Conservation (phyloP, 1,140 invertebrate species). For the Vollenhovia emeryi region DNA sequence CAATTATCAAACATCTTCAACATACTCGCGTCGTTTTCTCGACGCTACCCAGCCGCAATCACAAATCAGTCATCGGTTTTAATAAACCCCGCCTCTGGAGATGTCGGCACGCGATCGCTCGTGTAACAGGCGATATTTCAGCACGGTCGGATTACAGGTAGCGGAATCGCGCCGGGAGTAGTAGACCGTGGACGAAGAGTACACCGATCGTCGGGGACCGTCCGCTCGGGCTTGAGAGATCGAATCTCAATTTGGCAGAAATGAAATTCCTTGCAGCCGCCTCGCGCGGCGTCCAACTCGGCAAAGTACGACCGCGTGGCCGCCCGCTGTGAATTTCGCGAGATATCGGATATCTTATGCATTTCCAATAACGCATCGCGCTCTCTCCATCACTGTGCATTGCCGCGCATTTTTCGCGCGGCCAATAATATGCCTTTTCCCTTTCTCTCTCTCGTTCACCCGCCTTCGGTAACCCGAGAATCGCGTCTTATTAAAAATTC, state of each 20-base stretch:
- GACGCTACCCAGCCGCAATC: constrained; percentile 7
- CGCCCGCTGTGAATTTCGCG: constrained; percentile 35
- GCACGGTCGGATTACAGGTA: constrained; percentile 27
- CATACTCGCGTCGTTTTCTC: not conserved
- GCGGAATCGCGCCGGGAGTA: not conserved
- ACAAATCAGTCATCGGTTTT: constrained; percentile 50
- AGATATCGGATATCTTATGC: constrained; percentile 31
- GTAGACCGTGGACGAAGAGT: constrained; percentile 8
- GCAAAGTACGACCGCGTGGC: not conserved
- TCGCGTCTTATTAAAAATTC: not conserved
- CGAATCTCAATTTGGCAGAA: constrained; percentile 49
- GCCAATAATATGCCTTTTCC: constrained; percentile 1
- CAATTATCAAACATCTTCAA: constrained; percentile 13
- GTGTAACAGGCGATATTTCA: constrained; percentile 44
- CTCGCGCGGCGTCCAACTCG: not conserved
- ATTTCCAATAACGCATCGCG: constrained; percentile 50
- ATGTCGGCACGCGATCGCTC: constrained; percentile 29
- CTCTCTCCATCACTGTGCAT: not conserved
- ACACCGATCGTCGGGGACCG: not conserved
- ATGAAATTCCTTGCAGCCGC: constrained; percentile 45
- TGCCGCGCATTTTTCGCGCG: not conserved
- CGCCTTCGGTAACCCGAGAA: not conserved
- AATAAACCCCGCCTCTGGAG: constrained; percentile 38
- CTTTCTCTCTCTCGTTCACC: not conserved
- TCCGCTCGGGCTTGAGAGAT: not conserved